Percentiles rank a stretch among this genome's conserved stretches.
These are phyloP conservation scores for Virgularia gustaviana DNA, from an alignment of 92 coral and sea anemone species.

Conservation along the genomic window DNA sequence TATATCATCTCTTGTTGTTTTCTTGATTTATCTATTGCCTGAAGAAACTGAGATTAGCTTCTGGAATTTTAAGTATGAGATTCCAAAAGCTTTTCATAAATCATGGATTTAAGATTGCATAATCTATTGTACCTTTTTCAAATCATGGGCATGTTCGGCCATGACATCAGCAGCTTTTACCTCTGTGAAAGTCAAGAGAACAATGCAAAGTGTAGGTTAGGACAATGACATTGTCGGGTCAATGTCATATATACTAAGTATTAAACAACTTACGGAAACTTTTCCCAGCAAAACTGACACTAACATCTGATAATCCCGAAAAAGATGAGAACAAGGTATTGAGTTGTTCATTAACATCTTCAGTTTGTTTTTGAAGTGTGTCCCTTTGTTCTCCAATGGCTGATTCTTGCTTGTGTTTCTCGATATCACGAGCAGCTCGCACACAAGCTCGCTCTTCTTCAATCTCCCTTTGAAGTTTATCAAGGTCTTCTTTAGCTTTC, in stretches of 20 bases:
- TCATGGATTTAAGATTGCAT: not conserved
- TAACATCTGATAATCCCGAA: slow-evolving; percentile 60
- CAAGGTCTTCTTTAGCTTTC: slow-evolving; percentile 67
- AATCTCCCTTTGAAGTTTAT: slow-evolving; percentile 67
- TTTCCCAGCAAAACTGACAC: slow-evolving; percentile 65
- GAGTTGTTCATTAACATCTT: slow-evolving; percentile 63
- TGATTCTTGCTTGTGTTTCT: slow-evolving; percentile 66
- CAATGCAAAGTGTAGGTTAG: not conserved
- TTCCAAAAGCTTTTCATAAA: not conserved
- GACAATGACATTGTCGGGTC: not conserved
- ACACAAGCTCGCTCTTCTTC: slow-evolving; percentile 76
- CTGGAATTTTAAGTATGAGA: too few relatives aligned
- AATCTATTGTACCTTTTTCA: slow-evolving; percentile 55
- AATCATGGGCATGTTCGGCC: slow-evolving; percentile 57
- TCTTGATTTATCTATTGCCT: slow-evolving; percentile 74
- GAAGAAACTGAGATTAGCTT: too few relatives aligned
- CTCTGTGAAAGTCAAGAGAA: too few relatives aligned
- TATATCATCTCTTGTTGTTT: slow-evolving; percentile 70
- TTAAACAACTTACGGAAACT: slow-evolving; percentile 60
- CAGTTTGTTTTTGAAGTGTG: slow-evolving; percentile 56
- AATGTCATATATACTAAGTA: not conserved
- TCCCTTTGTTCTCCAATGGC: slow-evolving; percentile 58
- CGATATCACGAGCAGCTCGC: slow-evolving; percentile 78
- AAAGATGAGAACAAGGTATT: slow-evolving; percentile 46
- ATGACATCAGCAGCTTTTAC: slow-evolving; percentile 69